Evolutionary conservation across 2,888 invertebrate genomes (phyloP).

Genomic region (Pammene aurita): DNA sequence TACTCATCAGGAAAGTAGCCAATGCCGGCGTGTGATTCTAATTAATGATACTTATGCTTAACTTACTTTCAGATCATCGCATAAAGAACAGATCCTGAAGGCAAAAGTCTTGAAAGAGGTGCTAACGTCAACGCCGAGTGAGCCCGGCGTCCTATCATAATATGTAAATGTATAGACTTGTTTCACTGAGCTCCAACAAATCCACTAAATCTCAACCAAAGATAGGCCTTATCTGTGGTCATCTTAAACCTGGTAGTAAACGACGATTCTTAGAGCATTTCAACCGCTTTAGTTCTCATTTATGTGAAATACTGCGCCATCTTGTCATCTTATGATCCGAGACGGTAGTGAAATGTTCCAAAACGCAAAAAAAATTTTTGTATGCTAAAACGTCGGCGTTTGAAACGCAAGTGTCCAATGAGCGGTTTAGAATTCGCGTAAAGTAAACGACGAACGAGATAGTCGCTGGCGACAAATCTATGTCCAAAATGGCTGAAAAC

Average conservation of each 20-base stretch:
- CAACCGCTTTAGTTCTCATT: neutral
- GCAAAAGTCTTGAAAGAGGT: conserved; percentile 58
- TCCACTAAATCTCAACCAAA: conserved; percentile 43
- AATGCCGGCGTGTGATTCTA: too few relatives aligned
- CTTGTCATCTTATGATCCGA: neutral
- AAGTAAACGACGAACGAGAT: too few relatives aligned
- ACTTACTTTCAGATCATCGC: conserved; percentile 67
- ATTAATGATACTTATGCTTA: too few relatives aligned
- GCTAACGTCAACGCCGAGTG: conserved; percentile 40
- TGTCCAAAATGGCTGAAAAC: too few relatives aligned
- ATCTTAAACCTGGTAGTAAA: neutral
- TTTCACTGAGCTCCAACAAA: conserved; percentile 38
- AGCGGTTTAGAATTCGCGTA: too few relatives aligned
- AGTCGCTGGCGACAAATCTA: too few relatives aligned
- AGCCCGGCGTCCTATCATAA: conserved; percentile 17
- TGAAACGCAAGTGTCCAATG: too few relatives aligned
- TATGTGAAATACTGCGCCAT: neutral
- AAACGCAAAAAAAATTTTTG: too few relatives aligned
- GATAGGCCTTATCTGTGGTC: neutral
- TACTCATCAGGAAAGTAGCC: too few relatives aligned
- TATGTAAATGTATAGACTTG: conserved; percentile 36
- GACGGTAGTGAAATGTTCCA: neutral
- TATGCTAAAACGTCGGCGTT: too few relatives aligned
- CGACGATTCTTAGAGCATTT: neutral
- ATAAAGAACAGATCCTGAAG: conserved; percentile 78